Percentiles rank a stretch among this genome's conserved stretches.
phyloP scores from a whole-genome alignment of 2,113 vertebrate genomes.

The Silurus meridionalis region DNA sequence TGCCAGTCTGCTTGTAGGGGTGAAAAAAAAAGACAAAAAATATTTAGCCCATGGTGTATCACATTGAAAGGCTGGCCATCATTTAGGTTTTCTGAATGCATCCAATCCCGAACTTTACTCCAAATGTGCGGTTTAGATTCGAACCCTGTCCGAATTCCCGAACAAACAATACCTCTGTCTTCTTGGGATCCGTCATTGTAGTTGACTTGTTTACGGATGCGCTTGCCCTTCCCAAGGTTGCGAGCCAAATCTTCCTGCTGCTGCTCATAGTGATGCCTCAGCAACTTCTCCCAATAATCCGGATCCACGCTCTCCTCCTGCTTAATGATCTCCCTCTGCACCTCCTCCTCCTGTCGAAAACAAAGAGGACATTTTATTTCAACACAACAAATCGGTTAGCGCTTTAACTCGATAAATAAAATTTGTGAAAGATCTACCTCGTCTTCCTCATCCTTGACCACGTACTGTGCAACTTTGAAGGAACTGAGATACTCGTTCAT shows the following conservation, averaged over 20 bases:
- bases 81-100: not conserved
- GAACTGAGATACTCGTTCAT: constrained; percentile 99
- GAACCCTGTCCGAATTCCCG: not conserved
- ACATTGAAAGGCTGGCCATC: not conserved
- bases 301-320: constrained; percentile 97
- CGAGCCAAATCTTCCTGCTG: constrained; percentile 96
- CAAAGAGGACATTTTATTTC: not conserved
- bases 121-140: not conserved
- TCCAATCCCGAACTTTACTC: not conserved
- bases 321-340: constrained; percentile 96
- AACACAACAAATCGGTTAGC: not conserved
- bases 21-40: not conserved
- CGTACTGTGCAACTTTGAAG: constrained; percentile 97
- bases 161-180: constrained; percentile 79
- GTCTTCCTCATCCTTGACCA: constrained; percentile 96
- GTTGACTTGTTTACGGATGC: constrained; percentile 98
- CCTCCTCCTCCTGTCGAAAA: constrained; percentile 85
- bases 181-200: constrained; percentile 97
- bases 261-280: constrained; percentile 95
- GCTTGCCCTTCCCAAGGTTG: constrained; percentile 95
- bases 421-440: constrained; percentile 60
- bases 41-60: not conserved
- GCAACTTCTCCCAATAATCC: constrained; percentile 97
- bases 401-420: not conserved
- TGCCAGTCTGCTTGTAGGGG: constrained; percentile 84